Conservation (phyloP, 1,140 invertebrate genomes). For the Protaetia brevitarsis region DNA sequence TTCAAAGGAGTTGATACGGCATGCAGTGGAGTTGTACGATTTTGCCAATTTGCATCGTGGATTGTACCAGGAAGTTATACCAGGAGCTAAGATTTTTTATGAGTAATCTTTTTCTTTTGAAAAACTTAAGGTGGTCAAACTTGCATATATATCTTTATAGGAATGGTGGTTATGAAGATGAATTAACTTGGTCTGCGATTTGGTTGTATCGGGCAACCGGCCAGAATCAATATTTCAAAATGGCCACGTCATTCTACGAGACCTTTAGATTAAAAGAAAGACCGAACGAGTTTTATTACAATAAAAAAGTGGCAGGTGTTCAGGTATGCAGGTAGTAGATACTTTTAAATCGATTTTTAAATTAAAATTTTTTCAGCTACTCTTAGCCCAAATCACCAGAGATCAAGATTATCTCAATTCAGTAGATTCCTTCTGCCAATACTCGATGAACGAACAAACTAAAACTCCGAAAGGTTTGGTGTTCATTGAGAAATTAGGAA, state of each 20-base stretch:
- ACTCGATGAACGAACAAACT: constrained; percentile 49
- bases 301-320: constrained; percentile 59
- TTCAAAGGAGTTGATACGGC: constrained; percentile 51
- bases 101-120: constrained; percentile 47
- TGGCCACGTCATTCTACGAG: constrained; percentile 54
- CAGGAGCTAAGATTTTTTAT: constrained; percentile 55
- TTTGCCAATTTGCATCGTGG: constrained; percentile 59
- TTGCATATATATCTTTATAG: constrained; percentile 38
- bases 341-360: background rate
- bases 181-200: constrained; percentile 60
- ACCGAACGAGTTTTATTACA: constrained; percentile 57
- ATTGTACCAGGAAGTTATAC: constrained; percentile 58
- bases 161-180: constrained; percentile 59
- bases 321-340: constrained; percentile 56
- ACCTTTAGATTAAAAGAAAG: constrained; percentile 52
- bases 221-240: constrained; percentile 53
- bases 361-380: constrained; percentile 44
- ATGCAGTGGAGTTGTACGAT: constrained; percentile 58
- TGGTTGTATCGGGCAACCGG: constrained; percentile 63
- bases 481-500: constrained; percentile 58
- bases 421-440: constrained; percentile 54
- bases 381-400: constrained; percentile 53
- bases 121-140: too few relatives aligned
- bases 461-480: constrained; percentile 57
- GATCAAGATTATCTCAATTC: constrained; percentile 51